Conservation (phyloP, 2,797 vertebrate species). For the Valencia hispanica region DNA sequence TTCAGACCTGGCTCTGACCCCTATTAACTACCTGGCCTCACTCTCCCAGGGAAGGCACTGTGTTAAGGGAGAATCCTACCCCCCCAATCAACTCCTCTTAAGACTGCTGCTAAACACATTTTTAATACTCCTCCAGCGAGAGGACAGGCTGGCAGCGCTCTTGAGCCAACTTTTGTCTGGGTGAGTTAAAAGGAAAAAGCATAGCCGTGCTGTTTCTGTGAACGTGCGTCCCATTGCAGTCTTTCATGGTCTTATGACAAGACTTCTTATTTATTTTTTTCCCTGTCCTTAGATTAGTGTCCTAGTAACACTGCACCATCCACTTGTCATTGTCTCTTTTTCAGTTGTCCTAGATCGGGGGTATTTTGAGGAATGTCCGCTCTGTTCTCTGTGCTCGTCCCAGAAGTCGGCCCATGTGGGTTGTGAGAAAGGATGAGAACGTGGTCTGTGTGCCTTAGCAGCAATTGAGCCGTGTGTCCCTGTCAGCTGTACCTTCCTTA, state of each 20-base stretch:
- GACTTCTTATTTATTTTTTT: conserved; percentile 65
- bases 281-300: conserved; percentile 65
- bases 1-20: conserved; percentile 85
- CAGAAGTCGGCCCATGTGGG: conserved; percentile 68
- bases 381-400: conserved; percentile 65
- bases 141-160: conserved; percentile 34
- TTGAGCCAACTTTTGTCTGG: conserved; percentile 69
- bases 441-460: conserved; percentile 32
- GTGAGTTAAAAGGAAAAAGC: conserved; percentile 58
- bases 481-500: conserved; percentile 57
- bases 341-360: conserved; percentile 73
- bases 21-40: conserved; percentile 85
- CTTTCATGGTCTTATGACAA: conserved; percentile 61
- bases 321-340: conserved; percentile 78
- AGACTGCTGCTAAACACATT: conserved; percentile 76
- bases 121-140: conserved; percentile 63
- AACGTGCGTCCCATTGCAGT: conserved; percentile 32
- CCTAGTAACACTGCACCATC: conserved; percentile 62
- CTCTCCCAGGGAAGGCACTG: conserved; percentile 81
- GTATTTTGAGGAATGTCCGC: conserved; percentile 79
- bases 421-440: conserved; percentile 44
- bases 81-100: conserved; percentile 78
- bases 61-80: conserved; percentile 78
- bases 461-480: conserved; percentile 37
- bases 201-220: conserved; percentile 28